Evolutionary conservation across 2,888 invertebrate genomes (phyloP).

Genomic region (Hyppa rectilinea): DNA sequence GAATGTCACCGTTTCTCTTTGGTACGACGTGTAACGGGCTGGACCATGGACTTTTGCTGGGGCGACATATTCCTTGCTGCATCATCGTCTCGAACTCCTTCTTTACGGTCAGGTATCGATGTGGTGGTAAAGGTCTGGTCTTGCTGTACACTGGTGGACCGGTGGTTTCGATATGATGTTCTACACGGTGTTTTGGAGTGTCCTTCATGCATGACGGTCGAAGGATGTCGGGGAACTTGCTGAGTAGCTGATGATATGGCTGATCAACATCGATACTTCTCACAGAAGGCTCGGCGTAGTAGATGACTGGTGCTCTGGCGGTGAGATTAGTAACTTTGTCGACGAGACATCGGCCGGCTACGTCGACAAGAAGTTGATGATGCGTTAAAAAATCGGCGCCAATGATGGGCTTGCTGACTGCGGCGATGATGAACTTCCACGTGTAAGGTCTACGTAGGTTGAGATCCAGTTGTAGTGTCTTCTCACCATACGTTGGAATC

Average conservation of each 20-base stretch:
- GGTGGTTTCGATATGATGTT: background rate
- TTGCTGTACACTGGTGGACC: too few relatives aligned
- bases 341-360: too few relatives aligned
- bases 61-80: background rate
- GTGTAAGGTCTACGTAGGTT: too few relatives aligned
- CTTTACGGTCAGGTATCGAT: background rate
- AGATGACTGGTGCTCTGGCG: background rate
- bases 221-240: background rate
- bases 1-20: background rate
- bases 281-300: background rate
- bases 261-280: background rate
- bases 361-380: too few relatives aligned
- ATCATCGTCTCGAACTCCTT: too few relatives aligned
- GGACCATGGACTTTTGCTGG: background rate
- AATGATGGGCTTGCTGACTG: too few relatives aligned
- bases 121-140: background rate
- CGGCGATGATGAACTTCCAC: too few relatives aligned
- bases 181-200: background rate
- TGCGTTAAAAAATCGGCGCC: too few relatives aligned
- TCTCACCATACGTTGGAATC: too few relatives aligned
- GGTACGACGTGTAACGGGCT: background rate
- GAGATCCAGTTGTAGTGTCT: too few relatives aligned
- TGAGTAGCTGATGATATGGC: background rate
- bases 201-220: background rate
- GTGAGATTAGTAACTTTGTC: too few relatives aligned